Conservation (phyloP, 2,888 invertebrate genomes). For the Palloptera scutellata region DNA sequence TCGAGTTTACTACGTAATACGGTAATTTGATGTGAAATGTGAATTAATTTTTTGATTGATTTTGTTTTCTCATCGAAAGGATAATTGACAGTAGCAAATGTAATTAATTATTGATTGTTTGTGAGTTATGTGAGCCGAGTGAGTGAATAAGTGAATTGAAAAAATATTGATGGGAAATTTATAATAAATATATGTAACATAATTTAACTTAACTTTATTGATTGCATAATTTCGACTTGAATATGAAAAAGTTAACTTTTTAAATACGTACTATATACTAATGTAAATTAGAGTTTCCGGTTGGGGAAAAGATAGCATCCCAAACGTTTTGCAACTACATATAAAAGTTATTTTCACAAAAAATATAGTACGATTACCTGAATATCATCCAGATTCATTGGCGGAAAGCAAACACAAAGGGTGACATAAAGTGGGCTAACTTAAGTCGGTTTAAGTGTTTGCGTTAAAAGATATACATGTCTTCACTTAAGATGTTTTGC, state of each 20-base stretch:
- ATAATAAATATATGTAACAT: background rate
- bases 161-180: conserved; percentile 13
- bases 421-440: no score
- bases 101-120: conserved; percentile 25
- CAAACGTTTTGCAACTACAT: no score
- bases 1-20: conserved; percentile 14
- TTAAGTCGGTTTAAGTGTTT: no score
- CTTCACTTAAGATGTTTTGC: no score
- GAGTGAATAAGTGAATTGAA: background rate
- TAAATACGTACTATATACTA: no score
- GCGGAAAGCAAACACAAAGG: no score
- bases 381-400: no score
- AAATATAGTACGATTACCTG: no score
- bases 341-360: no score
- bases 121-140: conserved; percentile 3
- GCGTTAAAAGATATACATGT: no score
- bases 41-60: conserved; percentile 35
- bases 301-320: no score
- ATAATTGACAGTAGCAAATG: conserved; percentile 28
- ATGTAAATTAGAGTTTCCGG: no score
- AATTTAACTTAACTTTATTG: background rate
- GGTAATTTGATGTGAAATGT: conserved; percentile 33
- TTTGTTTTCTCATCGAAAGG: conserved; percentile 18
- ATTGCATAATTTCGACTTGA: background rate
- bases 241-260: background rate